These are phyloP conservation scores for Phaedon cochleariae DNA, from an alignment of 2,888 invertebrate genomes.

Conservation along the genomic window DNA sequence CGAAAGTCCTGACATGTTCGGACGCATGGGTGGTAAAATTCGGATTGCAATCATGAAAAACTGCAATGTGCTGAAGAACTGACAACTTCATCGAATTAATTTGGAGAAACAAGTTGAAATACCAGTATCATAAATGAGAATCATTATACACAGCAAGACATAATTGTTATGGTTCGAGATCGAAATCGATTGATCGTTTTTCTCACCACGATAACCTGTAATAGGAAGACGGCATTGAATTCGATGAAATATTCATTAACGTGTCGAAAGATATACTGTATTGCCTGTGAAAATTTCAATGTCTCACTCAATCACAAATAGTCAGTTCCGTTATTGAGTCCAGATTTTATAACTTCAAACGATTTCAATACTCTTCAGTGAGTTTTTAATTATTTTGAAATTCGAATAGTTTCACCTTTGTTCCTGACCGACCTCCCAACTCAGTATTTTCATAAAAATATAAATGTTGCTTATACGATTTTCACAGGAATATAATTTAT, in stretches of 20 bases:
- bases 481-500: too few species aligned
- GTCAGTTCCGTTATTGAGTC: not conserved
- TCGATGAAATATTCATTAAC: not conserved
- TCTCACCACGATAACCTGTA: not conserved
- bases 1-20: too few species aligned
- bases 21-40: not conserved
- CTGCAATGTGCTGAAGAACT: not conserved
- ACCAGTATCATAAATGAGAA: not conserved
- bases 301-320: not conserved
- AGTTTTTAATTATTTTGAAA: too few species aligned
- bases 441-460: too few species aligned
- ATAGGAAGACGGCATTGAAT: not conserved
- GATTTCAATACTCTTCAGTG: too few species aligned
- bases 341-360: too few species aligned
- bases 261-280: not conserved
- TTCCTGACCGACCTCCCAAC: too few species aligned
- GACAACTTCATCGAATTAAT: conserved; percentile 1
- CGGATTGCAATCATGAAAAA: not conserved
- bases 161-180: not conserved
- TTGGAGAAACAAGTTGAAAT: not conserved
- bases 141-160: not conserved
- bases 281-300: not conserved
- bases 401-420: too few species aligned
- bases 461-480: too few species aligned
- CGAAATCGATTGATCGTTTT: not conserved